These are phyloP conservation scores for Epizoanthus ramosus DNA, from an alignment of 92 coral and sea anemone species.

Conservation along the genomic window DNA sequence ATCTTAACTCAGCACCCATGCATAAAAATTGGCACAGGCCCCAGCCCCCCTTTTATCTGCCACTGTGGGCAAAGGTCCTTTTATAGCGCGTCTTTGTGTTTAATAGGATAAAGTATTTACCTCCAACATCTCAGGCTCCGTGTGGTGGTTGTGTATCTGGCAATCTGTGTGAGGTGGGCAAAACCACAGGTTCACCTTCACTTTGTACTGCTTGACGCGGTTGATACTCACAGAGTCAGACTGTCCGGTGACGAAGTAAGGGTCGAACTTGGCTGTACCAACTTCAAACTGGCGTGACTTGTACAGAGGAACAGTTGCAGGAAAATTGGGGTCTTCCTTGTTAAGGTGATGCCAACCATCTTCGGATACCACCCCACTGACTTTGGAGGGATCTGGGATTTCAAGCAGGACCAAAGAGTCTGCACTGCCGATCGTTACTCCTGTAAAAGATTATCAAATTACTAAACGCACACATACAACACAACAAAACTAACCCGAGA, in stretches of 20 bases:
- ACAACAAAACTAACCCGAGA: too few relatives aligned
- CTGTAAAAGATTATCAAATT: slow-evolving; percentile 8
- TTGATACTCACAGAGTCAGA: background rate
- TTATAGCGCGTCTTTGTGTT: too few relatives aligned
- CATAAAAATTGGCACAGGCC: too few relatives aligned
- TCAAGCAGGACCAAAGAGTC: slow-evolving; percentile 70
- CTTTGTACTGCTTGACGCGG: slow-evolving; percentile 43
- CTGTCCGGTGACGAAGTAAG: slow-evolving; percentile 53
- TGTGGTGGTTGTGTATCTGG: slow-evolving; percentile 64
- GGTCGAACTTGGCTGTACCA: slow-evolving; percentile 69
- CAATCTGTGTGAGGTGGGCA: slow-evolving; percentile 68
- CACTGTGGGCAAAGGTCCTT: too few relatives aligned
- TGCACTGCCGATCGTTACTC: slow-evolving; percentile 59
- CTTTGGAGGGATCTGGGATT: slow-evolving; percentile 52
- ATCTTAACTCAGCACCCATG: too few relatives aligned
- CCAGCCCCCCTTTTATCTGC: too few relatives aligned
- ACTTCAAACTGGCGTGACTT: slow-evolving; percentile 82
- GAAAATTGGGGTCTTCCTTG: slow-evolving; percentile 46
- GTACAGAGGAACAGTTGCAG: slow-evolving; percentile 63
- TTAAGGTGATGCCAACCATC: slow-evolving; percentile 77
- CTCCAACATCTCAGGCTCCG: slow-evolving; percentile 72
- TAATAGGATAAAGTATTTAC: slow-evolving; percentile 50
- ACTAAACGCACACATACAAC: too few relatives aligned
- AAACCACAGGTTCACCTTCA: slow-evolving; percentile 78
- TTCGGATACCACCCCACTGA: slow-evolving; percentile 60